Evolutionary conservation across 2,113 vertebrate species (phyloP).

Genomic region (Hylia prasina): DNA sequence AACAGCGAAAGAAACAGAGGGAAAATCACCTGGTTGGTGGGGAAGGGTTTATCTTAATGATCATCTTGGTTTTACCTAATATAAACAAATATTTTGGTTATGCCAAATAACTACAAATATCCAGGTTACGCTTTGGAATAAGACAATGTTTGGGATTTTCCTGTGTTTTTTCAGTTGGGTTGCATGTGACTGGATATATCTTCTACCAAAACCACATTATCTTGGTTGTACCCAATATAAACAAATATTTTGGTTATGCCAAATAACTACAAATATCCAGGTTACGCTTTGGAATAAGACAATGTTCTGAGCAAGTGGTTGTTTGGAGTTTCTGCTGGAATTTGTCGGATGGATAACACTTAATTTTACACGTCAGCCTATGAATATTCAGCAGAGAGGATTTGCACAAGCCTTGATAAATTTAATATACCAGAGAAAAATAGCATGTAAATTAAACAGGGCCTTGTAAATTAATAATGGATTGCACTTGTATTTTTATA

Average conservation of each 20-base stretch:
- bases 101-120: background rate
- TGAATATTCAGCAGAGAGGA: slow-evolving; percentile 39
- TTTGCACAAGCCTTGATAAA: slow-evolving; percentile 3
- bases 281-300: background rate
- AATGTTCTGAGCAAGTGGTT: background rate
- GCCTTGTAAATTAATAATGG: slow-evolving; percentile 53
- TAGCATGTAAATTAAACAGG: slow-evolving; percentile 32
- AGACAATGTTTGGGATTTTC: background rate
- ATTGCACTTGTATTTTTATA: background rate
- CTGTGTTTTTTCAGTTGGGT: background rate
- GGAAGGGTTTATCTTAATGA: background rate
- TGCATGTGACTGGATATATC: rapidly evolving
- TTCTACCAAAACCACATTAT: background rate
- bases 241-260: background rate
- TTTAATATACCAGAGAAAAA: slow-evolving; percentile 37
- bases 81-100: background rate
- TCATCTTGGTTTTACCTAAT: background rate
- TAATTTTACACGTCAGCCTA: background rate
- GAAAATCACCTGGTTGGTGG: rapidly evolving
- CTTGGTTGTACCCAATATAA: background rate
- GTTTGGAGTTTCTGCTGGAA: background rate
- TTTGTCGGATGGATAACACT: background rate
- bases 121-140: rapidly evolving
- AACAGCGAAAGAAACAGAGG: rapidly evolving
- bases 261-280: rapidly evolving